Evolutionary conservation across 2,113 vertebrate genomes (phyloP), one percentile per base, ranked within the genome.

Genomic region (Rhipidura dahli): DNA sequence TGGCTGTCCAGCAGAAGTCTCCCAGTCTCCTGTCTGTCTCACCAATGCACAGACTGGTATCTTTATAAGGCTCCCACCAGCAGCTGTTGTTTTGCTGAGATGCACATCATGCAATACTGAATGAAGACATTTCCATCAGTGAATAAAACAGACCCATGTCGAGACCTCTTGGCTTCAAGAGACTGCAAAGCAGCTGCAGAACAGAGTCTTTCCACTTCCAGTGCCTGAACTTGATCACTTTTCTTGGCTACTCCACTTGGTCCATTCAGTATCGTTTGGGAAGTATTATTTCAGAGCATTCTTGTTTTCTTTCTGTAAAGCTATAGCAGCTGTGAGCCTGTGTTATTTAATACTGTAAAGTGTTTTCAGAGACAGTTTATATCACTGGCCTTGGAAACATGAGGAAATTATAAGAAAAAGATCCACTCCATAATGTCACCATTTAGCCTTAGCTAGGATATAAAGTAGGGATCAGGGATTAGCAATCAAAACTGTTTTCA

Each of bases 31-130:
- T 7, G 2, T 23, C 50, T 71, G 19, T 37, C 28, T 82, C 71
- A 24, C 26, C 33, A 13, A 23, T 60, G 30, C 2, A 1, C 54
- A 47, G 40, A 73, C 16, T 0, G 0, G 6, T 44, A 27, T 37
- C 49, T 72, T 53, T 44, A 10, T 20, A 45, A 68, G 37, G 54
- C 15, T 79, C 26, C 15, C 40, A 53, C 10, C 30, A 60, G 24
- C 30, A 83, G 39, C 42, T 23, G 28, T 22, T 24, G 21, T 30
- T 80, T 61, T 49, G 42, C 59, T 4, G 5, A 69, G 23, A 21
- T 61, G 80, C 31, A 33, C 26, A 17, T 80, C 54, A 72, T 22
- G 45, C 31, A 75, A 12, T 50, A 35, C 9, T 59, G 59, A 93
- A 50, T 22, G 37, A 60, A 72, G 39, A 3, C 1, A 31, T 22